These are phyloP conservation scores for Rhyacophila brunnea DNA, from an alignment of 1,140 invertebrate genomes.

Conservation along the genomic window DNA sequence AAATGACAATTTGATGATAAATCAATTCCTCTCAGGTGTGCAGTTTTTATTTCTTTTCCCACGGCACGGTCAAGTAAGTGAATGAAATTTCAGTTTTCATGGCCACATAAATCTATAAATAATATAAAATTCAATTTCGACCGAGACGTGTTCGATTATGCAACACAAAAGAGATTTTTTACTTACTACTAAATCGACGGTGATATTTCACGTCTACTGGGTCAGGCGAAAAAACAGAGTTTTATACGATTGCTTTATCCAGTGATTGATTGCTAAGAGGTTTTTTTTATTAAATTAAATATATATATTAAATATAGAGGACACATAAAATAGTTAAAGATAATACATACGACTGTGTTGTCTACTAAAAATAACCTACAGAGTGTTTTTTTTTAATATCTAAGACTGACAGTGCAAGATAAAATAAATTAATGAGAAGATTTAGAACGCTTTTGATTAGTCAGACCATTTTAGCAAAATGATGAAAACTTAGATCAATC, in stretches of 20 bases:
- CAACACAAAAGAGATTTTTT: neutral
- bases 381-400: too few species aligned
- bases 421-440: too few species aligned
- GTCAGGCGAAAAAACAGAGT: constrained; percentile 7
- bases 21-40: neutral
- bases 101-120: neutral
- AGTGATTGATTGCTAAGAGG: too few species aligned
- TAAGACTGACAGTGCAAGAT: too few species aligned
- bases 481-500: too few species aligned
- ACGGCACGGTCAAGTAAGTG: neutral
- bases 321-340: too few species aligned
- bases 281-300: too few species aligned
- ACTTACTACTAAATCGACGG: neutral
- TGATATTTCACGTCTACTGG: neutral
- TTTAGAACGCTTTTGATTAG: too few species aligned
- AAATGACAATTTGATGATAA: neutral
- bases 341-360: too few species aligned
- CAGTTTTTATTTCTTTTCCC: neutral
- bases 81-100: neutral
- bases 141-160: neutral
- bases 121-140: neutral
- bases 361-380: too few species aligned
- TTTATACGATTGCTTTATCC: constrained; percentile 5
- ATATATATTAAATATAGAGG: too few species aligned
- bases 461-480: too few species aligned